Conservation (phyloP, 2,797 vertebrate genomes). For the Myripristis jacobus region DNA sequence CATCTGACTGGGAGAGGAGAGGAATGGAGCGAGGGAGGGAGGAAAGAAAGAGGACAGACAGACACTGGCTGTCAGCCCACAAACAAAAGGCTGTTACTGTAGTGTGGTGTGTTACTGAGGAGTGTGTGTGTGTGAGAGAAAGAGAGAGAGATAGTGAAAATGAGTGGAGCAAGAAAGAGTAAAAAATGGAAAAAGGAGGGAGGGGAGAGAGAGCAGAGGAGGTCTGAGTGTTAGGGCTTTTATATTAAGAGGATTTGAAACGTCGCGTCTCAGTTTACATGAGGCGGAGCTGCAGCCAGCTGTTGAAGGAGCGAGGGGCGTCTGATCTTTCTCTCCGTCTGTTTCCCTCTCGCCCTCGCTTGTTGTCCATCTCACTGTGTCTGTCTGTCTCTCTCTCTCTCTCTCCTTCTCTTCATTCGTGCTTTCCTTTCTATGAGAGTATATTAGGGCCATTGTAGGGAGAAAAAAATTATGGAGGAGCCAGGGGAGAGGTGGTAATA, state of each 20-base stretch:
- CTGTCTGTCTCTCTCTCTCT: background rate
- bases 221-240: constrained; percentile 29
- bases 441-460: too few species aligned
- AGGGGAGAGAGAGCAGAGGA: constrained; percentile 7
- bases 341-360: background rate
- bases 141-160: constrained; percentile 1
- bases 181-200: background rate
- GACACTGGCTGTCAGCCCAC: constrained; percentile 1
- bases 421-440: too few species aligned
- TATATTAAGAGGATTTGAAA: constrained; percentile 38
- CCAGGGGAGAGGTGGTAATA: too few species aligned
- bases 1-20: constrained; percentile 27
- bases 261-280: constrained; percentile 50
- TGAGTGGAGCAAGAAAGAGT: background rate
- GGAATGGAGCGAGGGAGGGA: background rate
- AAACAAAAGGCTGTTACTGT: constrained; percentile 24
- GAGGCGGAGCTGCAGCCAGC: constrained; percentile 14
- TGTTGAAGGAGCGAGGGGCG: constrained; percentile 10
- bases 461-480: too few species aligned
- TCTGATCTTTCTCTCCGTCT: background rate
- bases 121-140: too few species aligned
- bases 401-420: background rate
- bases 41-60: background rate
- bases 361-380: too few species aligned
- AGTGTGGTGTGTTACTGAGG: constrained; percentile 17